Conservation (phyloP, 2,797 vertebrate species). For the Dermochelys coriacea region DNA sequence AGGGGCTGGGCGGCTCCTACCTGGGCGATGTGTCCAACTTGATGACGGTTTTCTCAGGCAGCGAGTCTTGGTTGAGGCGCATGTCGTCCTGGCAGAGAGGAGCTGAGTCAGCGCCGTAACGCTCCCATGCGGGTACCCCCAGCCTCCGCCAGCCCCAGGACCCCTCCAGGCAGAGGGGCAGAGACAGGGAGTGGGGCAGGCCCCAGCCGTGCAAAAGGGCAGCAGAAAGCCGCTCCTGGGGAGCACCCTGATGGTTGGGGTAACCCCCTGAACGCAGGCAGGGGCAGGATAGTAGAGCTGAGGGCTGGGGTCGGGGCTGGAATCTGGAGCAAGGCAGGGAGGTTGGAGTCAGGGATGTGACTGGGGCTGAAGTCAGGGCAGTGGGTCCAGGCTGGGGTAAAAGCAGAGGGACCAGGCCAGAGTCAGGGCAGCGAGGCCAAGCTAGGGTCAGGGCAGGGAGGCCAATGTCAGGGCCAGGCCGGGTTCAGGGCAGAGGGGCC, state of each 20-base stretch:
- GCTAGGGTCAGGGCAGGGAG: no score
- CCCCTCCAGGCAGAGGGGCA: not conserved
- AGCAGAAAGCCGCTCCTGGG: not conserved
- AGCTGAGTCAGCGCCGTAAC: rapidly evolving
- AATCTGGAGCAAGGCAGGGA: not conserved
- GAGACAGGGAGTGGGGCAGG: not conserved
- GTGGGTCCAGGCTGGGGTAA: rapidly evolving
- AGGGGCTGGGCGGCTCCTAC: slow-evolving; percentile 69
- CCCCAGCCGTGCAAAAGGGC: rapidly evolving
- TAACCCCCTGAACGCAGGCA: not conserved
- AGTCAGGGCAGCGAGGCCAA: no score
- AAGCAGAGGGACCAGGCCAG: no score
- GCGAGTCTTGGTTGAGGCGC: slow-evolving; percentile 91
- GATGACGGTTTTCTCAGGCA: slow-evolving; percentile 93
- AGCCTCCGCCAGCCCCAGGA: not conserved
- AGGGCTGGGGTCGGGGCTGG: not conserved
- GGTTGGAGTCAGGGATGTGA: no score
- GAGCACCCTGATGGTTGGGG: not conserved
- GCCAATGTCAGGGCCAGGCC: no score
- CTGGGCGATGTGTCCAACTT: slow-evolving; percentile 89
- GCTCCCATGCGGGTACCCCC: no score
- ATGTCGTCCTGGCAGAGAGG: slow-evolving; percentile 86
- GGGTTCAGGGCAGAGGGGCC: no score
- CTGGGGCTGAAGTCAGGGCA: no score
- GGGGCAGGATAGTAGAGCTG: not conserved